Evolutionary conservation across 2,797 vertebrate species (phyloP).

Genomic region (Pteropus rufus): DNA sequence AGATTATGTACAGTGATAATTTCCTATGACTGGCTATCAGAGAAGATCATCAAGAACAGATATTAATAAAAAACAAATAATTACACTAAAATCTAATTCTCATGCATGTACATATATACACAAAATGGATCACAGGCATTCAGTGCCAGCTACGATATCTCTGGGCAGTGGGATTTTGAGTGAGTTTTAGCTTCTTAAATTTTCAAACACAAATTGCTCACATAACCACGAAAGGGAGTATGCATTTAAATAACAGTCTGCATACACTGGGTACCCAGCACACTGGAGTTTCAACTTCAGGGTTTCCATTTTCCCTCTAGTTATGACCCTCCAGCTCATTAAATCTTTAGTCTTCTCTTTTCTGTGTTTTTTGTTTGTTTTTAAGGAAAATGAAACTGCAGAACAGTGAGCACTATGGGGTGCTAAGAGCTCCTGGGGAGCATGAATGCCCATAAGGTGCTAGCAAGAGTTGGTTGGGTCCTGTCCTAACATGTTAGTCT

Average conservation of each 20-base stretch:
- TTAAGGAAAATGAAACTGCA: neutral
- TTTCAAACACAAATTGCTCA: neutral
- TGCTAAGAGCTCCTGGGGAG: neutral
- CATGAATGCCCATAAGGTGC: neutral
- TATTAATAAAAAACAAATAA: conserved; percentile 13
- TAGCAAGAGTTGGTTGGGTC: neutral
- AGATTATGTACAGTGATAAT: neutral
- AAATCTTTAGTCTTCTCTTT: neutral
- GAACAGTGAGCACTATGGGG: neutral
- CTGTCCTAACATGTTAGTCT: neutral
- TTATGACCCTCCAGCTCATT: neutral
- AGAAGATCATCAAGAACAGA: neutral
- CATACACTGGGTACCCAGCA: neutral
- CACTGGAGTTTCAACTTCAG: neutral
- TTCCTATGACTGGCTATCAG: neutral
- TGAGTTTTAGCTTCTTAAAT: neutral
- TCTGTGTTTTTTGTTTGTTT: neutral
- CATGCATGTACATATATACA: neutral
- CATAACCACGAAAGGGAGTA: neutral
- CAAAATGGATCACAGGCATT: neutral
- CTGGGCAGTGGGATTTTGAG: neutral
- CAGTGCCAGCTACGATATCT: neutral
- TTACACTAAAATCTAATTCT: neutral
- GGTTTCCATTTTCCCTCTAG: neutral
- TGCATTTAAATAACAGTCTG: neutral